Conservation (phyloP, 2,113 vertebrate species). For the Gopherus flavomarginatus region DNA sequence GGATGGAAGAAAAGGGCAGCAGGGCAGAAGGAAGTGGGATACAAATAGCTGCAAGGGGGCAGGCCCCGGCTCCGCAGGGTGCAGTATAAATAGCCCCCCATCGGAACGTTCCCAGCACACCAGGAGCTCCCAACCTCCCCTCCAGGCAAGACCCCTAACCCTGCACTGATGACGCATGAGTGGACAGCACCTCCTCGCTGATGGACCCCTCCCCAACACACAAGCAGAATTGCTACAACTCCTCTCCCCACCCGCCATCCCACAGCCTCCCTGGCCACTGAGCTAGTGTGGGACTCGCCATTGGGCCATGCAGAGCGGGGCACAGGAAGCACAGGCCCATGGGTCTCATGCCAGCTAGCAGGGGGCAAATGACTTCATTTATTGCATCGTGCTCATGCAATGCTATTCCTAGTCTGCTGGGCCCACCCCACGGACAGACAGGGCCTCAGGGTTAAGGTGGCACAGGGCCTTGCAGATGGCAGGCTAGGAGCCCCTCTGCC, state of each 20-base stretch:
- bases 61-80: neutral
- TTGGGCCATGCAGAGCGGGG: neutral
- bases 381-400: neutral
- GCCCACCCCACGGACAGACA: neutral
- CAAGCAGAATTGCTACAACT: neutral
- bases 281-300: neutral
- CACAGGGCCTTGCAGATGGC: neutral
- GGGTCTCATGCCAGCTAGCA: neutral
- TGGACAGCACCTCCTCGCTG: neutral
- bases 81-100: constrained; percentile 3
- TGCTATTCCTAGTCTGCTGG: neutral
- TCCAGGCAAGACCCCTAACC: neutral
- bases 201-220: neutral
- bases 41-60: neutral
- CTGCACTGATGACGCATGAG: neutral
- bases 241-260: neutral
- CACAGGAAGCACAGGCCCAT: neutral
- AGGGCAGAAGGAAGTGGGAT: neutral
- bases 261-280: neutral
- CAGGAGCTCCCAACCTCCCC: neutral
- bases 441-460: neutral
- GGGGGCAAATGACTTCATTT: neutral
- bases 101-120: neutral
- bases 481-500: neutral
- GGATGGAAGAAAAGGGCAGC: constrained; percentile 36